These are phyloP conservation scores for Ferrisia virgata DNA, from an alignment of 2,888 invertebrate species.

Conservation along the genomic window DNA sequence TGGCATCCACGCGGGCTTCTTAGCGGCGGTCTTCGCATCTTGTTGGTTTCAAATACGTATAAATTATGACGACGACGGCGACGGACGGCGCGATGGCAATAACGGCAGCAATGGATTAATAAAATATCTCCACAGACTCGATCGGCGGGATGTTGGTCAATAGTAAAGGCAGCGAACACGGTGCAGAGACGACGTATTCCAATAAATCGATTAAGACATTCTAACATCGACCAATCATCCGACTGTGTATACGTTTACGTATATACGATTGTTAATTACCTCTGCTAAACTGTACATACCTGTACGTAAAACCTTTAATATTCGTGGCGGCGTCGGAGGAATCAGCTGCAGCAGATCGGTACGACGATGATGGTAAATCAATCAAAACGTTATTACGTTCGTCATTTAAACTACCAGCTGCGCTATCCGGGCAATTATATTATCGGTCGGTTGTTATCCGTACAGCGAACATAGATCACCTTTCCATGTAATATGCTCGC, in stretches of 20 bases:
- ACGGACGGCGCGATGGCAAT: too few species aligned
- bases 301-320: neutral
- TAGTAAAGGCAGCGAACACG: neutral
- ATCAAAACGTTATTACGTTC: neutral
- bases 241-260: too few species aligned
- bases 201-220: conserved; percentile 27
- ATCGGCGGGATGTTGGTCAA: neutral
- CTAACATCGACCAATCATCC: neutral
- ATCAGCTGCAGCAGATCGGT: too few species aligned
- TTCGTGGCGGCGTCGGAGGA: too few species aligned
- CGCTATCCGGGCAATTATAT: conserved; percentile 23
- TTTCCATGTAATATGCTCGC: conserved; percentile 15
- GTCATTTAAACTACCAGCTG: neutral
- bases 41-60: too few species aligned
- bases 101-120: neutral
- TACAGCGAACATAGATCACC: conserved; percentile 34
- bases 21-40: neutral
- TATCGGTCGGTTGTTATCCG: neutral
- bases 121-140: neutral
- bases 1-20: neutral
- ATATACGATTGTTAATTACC: neutral
- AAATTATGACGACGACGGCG: too few species aligned
- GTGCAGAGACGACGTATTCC: neutral
- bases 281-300: neutral
- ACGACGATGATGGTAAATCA: neutral